Conservation (phyloP, 2,888 invertebrate species). For the Lycaena phlaeas region DNA sequence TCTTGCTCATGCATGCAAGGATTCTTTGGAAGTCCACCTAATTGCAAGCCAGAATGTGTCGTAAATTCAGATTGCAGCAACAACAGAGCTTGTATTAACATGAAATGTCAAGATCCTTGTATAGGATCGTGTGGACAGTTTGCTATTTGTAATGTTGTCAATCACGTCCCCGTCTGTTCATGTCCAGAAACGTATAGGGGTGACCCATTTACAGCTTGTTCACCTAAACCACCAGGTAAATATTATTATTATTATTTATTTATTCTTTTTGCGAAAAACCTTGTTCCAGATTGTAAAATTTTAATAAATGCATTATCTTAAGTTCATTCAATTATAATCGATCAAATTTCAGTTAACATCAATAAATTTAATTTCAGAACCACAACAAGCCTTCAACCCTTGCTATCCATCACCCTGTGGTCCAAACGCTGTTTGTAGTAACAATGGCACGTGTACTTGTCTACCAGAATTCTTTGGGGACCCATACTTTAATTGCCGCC, state of each 20-base stretch:
- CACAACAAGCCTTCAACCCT: conserved; percentile 65
- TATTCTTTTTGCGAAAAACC: background rate
- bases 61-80: conserved; percentile 82
- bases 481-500: conserved; percentile 83
- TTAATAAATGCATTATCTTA: conserved; percentile 2
- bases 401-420: conserved; percentile 87
- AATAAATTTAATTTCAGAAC: conserved; percentile 35
- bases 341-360: conserved; percentile 35
- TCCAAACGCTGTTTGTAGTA: conserved; percentile 81
- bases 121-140: conserved; percentile 82
- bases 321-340: too few relatives aligned
- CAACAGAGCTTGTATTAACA: conserved; percentile 81
- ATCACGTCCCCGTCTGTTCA: conserved; percentile 82
- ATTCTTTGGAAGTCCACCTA: conserved; percentile 80
- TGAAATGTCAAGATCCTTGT: conserved; percentile 85
- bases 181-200: conserved; percentile 78
- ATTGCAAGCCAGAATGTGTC: conserved; percentile 82
- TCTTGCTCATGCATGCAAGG: conserved; percentile 78
- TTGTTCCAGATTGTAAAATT: background rate
- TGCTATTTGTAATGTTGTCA: conserved; percentile 82
- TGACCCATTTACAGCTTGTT: conserved; percentile 82
- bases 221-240: conserved; percentile 62
- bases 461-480: conserved; percentile 83
- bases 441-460: conserved; percentile 82
- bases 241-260: background rate